phyloP scores from a whole-genome alignment of 2,797 vertebrate species.

The Peromyscus nudipes region DNA sequence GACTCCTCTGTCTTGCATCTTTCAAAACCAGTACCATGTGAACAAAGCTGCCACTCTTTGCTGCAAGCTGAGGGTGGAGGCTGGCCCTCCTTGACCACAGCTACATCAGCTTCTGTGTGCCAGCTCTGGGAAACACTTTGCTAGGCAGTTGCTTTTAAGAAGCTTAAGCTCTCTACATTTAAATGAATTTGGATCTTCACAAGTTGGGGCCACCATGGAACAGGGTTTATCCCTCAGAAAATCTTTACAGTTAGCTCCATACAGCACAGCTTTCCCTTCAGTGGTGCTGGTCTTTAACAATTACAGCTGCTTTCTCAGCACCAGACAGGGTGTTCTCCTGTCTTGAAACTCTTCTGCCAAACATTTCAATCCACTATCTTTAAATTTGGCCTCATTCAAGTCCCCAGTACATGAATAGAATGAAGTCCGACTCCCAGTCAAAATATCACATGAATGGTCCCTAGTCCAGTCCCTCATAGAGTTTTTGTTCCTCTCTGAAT shows the following conservation, averaged over 20 bases:
- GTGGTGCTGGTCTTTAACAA: background rate
- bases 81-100: background rate
- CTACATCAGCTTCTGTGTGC: too few relatives aligned
- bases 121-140: background rate
- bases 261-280: background rate
- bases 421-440: background rate
- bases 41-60: background rate
- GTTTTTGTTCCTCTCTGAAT: background rate
- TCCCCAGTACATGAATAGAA: background rate
- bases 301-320: background rate
- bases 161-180: background rate
- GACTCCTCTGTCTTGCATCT: background rate
- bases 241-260: background rate
- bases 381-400: background rate
- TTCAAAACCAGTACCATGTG: too few relatives aligned
- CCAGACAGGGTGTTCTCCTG: background rate
- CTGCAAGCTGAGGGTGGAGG: background rate
- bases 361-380: background rate
- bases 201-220: background rate
- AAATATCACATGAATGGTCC: background rate
- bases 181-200: background rate
- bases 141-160: background rate
- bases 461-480: background rate
- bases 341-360: background rate
- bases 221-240: background rate